A percentile compares a stretch with the other conserved stretches of the same genome.
phyloP scores from a whole-genome alignment of 2,113 vertebrate species.

The Anolis carolinensis region DNA sequence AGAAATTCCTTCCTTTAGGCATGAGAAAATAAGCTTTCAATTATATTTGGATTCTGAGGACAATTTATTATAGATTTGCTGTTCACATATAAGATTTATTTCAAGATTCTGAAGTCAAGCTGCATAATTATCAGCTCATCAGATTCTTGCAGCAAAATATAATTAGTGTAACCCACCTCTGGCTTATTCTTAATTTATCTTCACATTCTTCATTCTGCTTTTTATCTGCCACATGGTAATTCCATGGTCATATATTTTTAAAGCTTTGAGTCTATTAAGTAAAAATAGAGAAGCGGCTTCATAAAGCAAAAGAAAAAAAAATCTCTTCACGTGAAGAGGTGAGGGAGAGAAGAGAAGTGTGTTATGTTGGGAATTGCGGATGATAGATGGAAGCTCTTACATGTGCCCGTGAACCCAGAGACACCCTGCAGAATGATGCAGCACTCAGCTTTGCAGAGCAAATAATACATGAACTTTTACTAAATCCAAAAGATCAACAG shows the following conservation, averaged over 20 bases:
- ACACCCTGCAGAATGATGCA: no score
- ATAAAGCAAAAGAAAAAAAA: neutral
- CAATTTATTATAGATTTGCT: neutral
- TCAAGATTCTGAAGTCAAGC: neutral
- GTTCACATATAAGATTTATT: neutral
- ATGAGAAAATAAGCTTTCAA: neutral
- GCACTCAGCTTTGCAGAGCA: no score
- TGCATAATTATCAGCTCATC: neutral
- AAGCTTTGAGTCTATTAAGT: neutral
- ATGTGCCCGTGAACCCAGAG: no score
- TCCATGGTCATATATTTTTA: neutral
- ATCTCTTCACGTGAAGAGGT: neutral
- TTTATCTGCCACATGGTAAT: neutral
- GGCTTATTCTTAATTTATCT: constrained; percentile 1
- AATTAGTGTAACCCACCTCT: neutral
- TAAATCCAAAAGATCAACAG: no score
- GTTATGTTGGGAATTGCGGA: no score
- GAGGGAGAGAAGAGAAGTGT: neutral
- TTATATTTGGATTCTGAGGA: neutral
- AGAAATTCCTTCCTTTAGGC: neutral
- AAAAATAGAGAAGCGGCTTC: neutral
- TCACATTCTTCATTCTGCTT: neutral
- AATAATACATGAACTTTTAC: no score
- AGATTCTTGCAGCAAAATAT: neutral
- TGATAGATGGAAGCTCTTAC: no score